Conservation (phyloP, 2,113 vertebrate species). For the rat (Rattus norvegicus) region DNA sequence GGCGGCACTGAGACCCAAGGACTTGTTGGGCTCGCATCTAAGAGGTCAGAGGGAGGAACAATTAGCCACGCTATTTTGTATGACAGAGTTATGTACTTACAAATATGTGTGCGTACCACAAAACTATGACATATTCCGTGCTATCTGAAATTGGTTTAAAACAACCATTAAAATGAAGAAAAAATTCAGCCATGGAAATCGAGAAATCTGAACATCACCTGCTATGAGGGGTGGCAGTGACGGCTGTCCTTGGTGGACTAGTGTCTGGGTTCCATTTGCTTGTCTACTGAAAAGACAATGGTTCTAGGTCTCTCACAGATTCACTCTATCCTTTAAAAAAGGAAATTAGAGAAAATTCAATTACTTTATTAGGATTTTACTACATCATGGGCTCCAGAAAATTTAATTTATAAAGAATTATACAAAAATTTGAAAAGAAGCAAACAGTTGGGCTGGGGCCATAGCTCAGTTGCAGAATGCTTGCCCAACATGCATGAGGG, state of each 20-base stretch:
- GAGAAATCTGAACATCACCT: conserved; percentile 4
- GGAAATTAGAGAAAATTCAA: background rate
- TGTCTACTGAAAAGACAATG: conserved; percentile 31
- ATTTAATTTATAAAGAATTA: conserved; percentile 41
- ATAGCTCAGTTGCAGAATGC: background rate
- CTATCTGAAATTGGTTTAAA: conserved; percentile 35
- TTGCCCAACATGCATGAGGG: too few species aligned
- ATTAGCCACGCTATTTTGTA: background rate
- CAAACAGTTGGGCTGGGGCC: background rate
- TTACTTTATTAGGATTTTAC: background rate
- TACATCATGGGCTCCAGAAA: background rate
- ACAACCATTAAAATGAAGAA: conserved; percentile 35
- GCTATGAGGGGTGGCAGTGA: background rate
- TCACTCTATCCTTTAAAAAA: background rate
- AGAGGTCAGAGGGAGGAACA: background rate
- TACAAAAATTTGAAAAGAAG: background rate
- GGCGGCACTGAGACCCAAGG: background rate
- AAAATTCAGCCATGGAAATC: conserved; percentile 39
- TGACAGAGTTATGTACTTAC: background rate
- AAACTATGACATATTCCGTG: background rate
- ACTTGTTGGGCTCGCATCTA: background rate
- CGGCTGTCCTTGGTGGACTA: conserved; percentile 1
- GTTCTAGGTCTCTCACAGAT: conserved; percentile 10
- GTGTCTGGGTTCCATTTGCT: background rate
- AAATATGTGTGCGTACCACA: background rate